Evolutionary conservation across 1,140 invertebrate genomes (phyloP), one percentile per base, ranked within the genome.

Genomic region (Gryon sp.): DNA sequence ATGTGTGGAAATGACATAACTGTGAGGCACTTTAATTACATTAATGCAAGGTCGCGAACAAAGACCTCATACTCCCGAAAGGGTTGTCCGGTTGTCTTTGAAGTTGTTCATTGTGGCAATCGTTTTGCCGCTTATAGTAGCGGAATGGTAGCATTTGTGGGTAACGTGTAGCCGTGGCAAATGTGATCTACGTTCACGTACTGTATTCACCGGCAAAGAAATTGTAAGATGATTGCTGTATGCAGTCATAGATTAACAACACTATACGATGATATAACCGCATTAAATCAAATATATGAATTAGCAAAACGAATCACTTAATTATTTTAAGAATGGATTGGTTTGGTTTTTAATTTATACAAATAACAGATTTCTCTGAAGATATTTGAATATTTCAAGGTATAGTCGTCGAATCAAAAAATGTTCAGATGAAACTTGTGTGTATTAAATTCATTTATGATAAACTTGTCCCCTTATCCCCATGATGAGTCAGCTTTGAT

Each of bases 151-250:
- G 73, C 72, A 80, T 82, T 72, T 75, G 72, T 11, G 60, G 70
- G 78, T 79, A 77, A 68, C 74, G 76, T 81, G 76, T 28, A 57
- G 66, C 79, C 81, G 74, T 83, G 62, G 76, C 77, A 76, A 84
- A 84, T 84, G 72, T 82, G 76, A 84, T 84, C 76, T 82, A 80
- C 73, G 81, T 74, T 82, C 76, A 26, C 63, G 60, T 73, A 76
- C 14, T 34, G 40, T 32, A 46, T 16, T 38, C 32, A 65, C 46
- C 14, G 15, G 40, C 11, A 66, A 57, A 80, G 57, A 80, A 79
- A 73, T 78, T 55, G 26, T 50, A 50, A 63, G 75, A 59, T 30
- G 59, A 62, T 62, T 76, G 74, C 76, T 78, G 76, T 80, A 75
- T 62, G 73, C 76, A 81, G 72, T 34, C 36, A 24, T 45, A 77